Base-by-base conservation (phyloP, 2,113 vertebrate genomes). In the Erinaceus europaeus region DNA sequence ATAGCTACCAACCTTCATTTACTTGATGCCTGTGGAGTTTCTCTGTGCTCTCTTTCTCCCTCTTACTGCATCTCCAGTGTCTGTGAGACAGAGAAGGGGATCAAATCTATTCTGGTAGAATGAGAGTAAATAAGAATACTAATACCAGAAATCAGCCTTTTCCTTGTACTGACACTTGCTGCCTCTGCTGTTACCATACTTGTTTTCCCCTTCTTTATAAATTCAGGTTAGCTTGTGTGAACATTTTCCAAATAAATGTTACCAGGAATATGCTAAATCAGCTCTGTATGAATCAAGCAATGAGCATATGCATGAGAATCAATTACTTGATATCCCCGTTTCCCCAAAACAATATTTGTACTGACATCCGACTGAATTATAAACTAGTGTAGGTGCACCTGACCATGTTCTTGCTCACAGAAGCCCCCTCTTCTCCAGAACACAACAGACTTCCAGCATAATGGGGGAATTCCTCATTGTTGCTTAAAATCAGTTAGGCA, bases 201-300 rank as follows among this genome's bases (percentile, higher is more conserved):
- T 42, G 4, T 6, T 27, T 71, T 76, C 9, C 29, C 59, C 79
- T 11, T 78, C 7, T 14, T 50, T 64, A 59, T 61, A 48, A 59
- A 86, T 53, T 84, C 32, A 81, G 57, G 44, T 86, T 57, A 74
- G 15, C 5, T 76, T 52, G 38, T 36, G 15, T 64, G 32, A 89
- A 69, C n/a, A 62, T 78, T 91, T 82, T 72, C 20, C 57, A 91
- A 85, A 85, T 79, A 89, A 64, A 85, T 13, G 53, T 69, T 90
- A 25, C 25, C 75, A 64, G 44, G 40, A 84, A 90, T 92, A 78
- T 46, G 42, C 59, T 84, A 79, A 87, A 79, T 59, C 40, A 78
- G 10, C 64, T 67, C 14, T 62, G 40, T 29, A 27, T 42, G 65
- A 65, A 74, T 42, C 50, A 75, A 77, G 71, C 23, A 85, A 73